These are phyloP conservation scores for Chunga burmeisteri DNA, from an alignment of 2,113 vertebrate species.

Conservation along the genomic window DNA sequence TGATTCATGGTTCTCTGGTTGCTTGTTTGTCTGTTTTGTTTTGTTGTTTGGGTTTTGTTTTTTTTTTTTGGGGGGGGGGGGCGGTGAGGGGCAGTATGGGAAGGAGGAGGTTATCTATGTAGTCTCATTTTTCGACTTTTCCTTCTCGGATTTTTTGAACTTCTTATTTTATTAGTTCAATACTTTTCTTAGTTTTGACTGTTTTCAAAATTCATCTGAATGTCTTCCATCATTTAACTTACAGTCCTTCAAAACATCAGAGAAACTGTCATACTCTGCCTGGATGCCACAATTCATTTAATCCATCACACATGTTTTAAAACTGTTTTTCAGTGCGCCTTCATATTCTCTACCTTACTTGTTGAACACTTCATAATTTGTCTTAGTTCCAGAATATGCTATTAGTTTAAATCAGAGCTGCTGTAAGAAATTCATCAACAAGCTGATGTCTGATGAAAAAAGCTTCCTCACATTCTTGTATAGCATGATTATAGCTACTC, in stretches of 20 bases:
- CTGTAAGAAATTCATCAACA: not conserved
- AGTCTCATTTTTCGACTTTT: not conserved
- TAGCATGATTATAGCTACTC: not conserved
- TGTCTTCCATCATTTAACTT: not conserved
- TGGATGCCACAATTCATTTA: not conserved
- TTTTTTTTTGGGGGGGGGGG: accelerated
- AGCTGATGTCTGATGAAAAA: not conserved
- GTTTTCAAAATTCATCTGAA: not conserved
- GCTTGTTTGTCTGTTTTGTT: not conserved
- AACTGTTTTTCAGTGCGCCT: not conserved
- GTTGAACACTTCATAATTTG: not conserved
- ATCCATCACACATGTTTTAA: not conserved
- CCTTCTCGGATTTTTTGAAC: not conserved
- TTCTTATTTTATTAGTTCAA: not conserved
- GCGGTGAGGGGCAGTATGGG: accelerated
- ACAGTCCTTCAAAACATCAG: not conserved
- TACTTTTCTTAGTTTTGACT: not conserved
- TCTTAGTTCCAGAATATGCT: not conserved
- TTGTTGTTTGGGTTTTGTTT: not conserved
- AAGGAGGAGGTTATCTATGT: not conserved
- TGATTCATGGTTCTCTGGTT: not conserved
- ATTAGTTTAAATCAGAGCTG: not conserved
- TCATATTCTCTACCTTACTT: not conserved
- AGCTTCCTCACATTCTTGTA: not conserved
- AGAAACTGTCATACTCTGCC: not conserved